Base-by-base conservation (phyloP, 2,113 vertebrate genomes). In the Saguinus imperator region DNA sequence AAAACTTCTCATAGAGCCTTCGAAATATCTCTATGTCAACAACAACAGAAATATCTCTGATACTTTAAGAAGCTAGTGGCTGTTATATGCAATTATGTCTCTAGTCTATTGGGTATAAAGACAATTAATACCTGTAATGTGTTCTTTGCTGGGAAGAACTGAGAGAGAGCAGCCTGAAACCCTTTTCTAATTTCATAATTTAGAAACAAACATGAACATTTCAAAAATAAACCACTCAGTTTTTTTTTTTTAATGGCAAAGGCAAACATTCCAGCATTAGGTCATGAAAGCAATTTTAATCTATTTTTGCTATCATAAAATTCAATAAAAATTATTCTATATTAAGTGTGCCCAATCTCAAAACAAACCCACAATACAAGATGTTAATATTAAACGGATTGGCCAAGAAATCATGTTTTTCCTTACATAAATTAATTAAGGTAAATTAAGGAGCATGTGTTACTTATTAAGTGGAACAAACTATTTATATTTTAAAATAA, bases 221-320 rank as follows among this genome's bases (percentile, higher is more conserved):
- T 96, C 48, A 93, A 97, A 97, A 98, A 93, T 91, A 96, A 97
- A 93, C 40, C 61, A n/a, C 10, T 92, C 76, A 40, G 52, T 64
- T 87, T 96, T 92, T 94, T 92, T 94, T 58, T 66, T 81, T 91
- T 73, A 89, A 88, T 77, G 94, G 82, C 81, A 83, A 92, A 96
- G 80, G 40, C 82, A 94, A 95, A 55, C 86, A 92, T 97, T 95
- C 85, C 88, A 97, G 66, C 40, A n/a, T 94, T 91, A 96, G 88
- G 91, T 95, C 93, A 98, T 80, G 66, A 90, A 91, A 91, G 89
- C 79, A 80, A 40, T 97, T 97, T 96, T 91, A n/a, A 79, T 91
- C 91, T 94, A 89, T 96, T 97, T 97, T 94, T 95, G 82, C 73
- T 91, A 27, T 76, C 88, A 20, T 88, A 88, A 82, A 77, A 79